Percentiles rank a stretch among this genome's conserved stretches.
These are phyloP conservation scores for Pelecanoides urinatrix DNA, from an alignment of 2,113 vertebrate species.

Conservation along the genomic window DNA sequence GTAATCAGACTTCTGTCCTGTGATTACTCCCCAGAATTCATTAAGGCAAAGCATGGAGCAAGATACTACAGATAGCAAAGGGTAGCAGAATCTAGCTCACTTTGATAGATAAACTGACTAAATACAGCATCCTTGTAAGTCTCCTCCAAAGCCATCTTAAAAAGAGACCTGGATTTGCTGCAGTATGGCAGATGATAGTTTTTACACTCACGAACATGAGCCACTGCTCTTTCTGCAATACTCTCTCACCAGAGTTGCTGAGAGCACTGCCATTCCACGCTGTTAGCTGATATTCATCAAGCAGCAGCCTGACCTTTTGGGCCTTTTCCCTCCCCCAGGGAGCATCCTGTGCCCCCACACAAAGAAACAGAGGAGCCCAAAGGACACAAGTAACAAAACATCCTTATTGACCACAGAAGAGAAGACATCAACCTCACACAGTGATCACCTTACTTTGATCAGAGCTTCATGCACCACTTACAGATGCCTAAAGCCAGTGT, in stretches of 20 bases:
- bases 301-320: neutral
- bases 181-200: neutral
- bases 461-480: neutral
- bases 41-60: neutral
- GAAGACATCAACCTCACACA: neutral
- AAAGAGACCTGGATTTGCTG: neutral
- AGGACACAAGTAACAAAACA: neutral
- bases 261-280: neutral
- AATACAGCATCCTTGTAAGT: neutral
- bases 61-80: neutral
- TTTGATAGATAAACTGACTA: neutral
- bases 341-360: neutral
- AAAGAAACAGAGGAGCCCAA: neutral
- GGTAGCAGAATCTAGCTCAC: neutral
- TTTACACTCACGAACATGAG: neutral
- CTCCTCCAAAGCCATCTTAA: neutral
- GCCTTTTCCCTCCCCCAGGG: rapidly evolving
- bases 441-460: conserved; percentile 30
- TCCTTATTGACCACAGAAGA: neutral
- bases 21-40: neutral
- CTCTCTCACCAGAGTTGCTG: neutral
- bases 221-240: neutral
- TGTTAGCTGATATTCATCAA: neutral
- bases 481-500: neutral
- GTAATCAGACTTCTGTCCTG: neutral